Evolutionary conservation across 2,797 vertebrate genomes (phyloP).

Genomic region (Chanos chanos): DNA sequence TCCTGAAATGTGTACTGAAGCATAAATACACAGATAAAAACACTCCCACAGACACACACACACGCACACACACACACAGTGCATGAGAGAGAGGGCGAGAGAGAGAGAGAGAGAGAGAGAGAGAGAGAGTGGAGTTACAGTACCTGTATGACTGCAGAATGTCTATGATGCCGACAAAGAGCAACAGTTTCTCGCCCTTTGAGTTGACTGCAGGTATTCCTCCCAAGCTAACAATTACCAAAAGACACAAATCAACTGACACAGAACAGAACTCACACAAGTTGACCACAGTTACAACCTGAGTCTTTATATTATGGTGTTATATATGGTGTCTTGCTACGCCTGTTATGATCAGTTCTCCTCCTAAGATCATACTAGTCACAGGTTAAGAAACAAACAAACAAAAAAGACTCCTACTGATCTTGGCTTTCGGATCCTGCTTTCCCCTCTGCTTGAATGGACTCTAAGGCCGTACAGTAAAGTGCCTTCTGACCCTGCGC

Average conservation of each 20-base stretch:
- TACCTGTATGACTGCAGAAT: slow-evolving; percentile 95
- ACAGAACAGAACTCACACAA: too few species aligned
- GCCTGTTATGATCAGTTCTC: too few species aligned
- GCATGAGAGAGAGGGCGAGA: too few species aligned
- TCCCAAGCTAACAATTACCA: slow-evolving; percentile 74
- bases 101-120: background rate
- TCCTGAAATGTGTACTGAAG: background rate
- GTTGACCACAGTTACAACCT: too few species aligned
- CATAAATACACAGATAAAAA: background rate
- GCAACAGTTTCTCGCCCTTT: slow-evolving; percentile 84
- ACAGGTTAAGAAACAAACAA: background rate
- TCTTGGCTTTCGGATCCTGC: too few species aligned
- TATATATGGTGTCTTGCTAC: too few species aligned
- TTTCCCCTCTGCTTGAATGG: slow-evolving; percentile 85
- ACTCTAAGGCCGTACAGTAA: slow-evolving; percentile 92
- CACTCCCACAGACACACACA: too few species aligned
- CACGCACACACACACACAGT: background rate
- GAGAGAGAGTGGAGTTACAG: background rate
- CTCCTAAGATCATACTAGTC: too few species aligned
- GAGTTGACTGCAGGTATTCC: slow-evolving; percentile 86
- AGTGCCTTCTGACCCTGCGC: slow-evolving; percentile 84
- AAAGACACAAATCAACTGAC: background rate
- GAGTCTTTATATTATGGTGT: too few species aligned
- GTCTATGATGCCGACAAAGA: slow-evolving; percentile 94
- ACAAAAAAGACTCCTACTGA: too few species aligned